Evolutionary conservation across 2,113 vertebrate species (phyloP).

Genomic region (Mirza zaza): DNA sequence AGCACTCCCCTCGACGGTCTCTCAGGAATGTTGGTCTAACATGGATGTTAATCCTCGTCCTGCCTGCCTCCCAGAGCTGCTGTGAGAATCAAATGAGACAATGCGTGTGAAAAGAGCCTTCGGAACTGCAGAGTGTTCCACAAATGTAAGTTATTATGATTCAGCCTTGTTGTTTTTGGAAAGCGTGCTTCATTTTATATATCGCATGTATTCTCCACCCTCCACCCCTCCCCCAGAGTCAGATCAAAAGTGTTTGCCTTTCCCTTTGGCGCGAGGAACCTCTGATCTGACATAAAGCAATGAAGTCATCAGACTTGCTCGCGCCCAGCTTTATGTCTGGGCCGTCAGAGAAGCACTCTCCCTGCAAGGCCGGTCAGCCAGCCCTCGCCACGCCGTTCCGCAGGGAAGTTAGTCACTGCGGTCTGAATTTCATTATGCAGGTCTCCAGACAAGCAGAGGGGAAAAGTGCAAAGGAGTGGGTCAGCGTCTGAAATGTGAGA

Average conservation of each 20-base stretch:
- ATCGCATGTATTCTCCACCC: background rate
- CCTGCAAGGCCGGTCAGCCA: constrained; percentile 70
- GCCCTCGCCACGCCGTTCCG: constrained; percentile 66
- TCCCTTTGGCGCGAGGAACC: constrained; percentile 71
- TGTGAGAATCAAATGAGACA: background rate
- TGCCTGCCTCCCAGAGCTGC: background rate
- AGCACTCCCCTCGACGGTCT: background rate
- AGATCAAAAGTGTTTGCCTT: constrained; percentile 55
- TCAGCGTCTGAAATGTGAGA: constrained; percentile 85
- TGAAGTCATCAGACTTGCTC: constrained; percentile 79
- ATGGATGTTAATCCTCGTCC: background rate
- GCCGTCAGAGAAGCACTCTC: constrained; percentile 70
- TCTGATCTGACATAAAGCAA: constrained; percentile 82
- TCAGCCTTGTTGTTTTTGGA: constrained; percentile 69
- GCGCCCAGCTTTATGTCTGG: constrained; percentile 67
- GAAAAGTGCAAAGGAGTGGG: constrained; percentile 82
- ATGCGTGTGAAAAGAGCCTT: background rate
- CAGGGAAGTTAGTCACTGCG: constrained; percentile 73
- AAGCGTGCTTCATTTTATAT: constrained; percentile 46
- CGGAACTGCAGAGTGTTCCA: background rate
- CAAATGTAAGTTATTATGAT: constrained; percentile 60
- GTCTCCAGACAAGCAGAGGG: constrained; percentile 83
- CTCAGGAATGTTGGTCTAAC: background rate
- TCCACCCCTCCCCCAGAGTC: background rate
- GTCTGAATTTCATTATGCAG: constrained; percentile 85